Conservation (phyloP, 2,888 invertebrate species). For the Sarcophaga rosellei region DNA sequence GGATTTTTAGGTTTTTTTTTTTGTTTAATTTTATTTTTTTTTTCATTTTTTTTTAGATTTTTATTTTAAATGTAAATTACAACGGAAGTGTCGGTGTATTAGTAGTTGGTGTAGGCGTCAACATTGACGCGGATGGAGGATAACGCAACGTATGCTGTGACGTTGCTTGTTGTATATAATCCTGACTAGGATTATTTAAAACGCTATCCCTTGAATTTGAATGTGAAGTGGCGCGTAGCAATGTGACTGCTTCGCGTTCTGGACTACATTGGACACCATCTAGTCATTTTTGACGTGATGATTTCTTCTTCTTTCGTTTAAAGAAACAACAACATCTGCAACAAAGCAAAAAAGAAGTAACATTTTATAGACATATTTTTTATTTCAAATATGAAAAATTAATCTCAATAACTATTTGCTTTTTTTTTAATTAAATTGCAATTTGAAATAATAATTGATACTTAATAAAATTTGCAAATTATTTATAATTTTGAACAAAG, state of each 20-base stretch:
- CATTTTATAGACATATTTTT: neutral
- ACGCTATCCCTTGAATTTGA: slow-evolving; percentile 84
- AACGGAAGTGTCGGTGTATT: slow-evolving; percentile 83
- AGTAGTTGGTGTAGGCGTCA: slow-evolving; percentile 82
- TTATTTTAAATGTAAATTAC: slow-evolving; percentile 77
- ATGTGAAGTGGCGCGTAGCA: slow-evolving; percentile 85
- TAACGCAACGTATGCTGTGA: slow-evolving; percentile 82
- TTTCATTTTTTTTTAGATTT: slow-evolving; percentile 47
- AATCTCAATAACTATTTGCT: neutral
- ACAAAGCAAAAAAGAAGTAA: slow-evolving; percentile 72
- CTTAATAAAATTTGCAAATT: too few species aligned
- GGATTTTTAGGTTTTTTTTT: slow-evolving; percentile 49
- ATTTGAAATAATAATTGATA: too few species aligned
- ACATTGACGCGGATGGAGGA: slow-evolving; percentile 82
- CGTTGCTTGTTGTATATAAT: slow-evolving; percentile 82
- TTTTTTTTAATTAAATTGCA: neutral
- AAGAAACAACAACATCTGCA: slow-evolving; percentile 99
- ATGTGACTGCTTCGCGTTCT: slow-evolving; percentile 85
- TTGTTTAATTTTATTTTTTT: slow-evolving; percentile 43
- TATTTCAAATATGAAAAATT: neutral
- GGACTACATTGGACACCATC: slow-evolving; percentile 86
- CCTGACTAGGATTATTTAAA: slow-evolving; percentile 83
- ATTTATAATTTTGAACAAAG: too few species aligned
- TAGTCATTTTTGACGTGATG: slow-evolving; percentile 94
- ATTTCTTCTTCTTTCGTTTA: slow-evolving; percentile 99